These are phyloP conservation scores for Thymelicus sylvestris DNA, from an alignment of 2,888 invertebrate species.

Conservation along the genomic window DNA sequence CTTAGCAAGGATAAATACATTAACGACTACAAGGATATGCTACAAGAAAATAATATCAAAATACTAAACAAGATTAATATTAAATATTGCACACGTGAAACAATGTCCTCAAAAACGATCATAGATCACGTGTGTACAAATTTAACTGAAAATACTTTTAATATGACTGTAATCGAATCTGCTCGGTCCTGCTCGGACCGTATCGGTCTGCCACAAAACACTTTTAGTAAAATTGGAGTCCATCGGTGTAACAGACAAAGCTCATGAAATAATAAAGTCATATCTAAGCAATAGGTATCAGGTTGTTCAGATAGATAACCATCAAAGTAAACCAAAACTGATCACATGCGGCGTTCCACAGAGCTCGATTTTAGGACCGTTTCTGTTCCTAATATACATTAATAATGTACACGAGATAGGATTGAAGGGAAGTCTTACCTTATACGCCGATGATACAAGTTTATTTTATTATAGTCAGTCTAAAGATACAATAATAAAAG, in stretches of 20 bases:
- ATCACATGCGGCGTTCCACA: not conserved
- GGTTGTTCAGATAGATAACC: not conserved
- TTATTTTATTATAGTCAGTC: too few species aligned
- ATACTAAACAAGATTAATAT: not conserved
- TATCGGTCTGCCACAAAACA: too few species aligned
- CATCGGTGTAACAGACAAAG: too few species aligned
- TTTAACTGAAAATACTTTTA: not conserved
- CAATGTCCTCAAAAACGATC: not conserved
- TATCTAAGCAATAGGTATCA: too few species aligned
- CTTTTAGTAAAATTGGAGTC: too few species aligned
- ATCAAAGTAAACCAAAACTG: not conserved
- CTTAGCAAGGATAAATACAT: too few species aligned
- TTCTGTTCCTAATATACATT: not conserved
- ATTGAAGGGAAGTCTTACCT: not conserved
- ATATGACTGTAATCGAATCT: not conserved
- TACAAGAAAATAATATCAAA: not conserved
- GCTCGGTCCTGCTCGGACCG: too few species aligned
- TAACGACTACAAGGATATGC: too few species aligned
- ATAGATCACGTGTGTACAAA: not conserved
- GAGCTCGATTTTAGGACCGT: not conserved
- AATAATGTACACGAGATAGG: not conserved
- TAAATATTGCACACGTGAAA: not conserved
- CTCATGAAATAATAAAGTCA: too few species aligned
- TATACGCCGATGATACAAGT: conserved; percentile 11
- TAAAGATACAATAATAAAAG: too few species aligned